Evolutionary conservation across 2,113 vertebrate genomes (phyloP), one percentile per base, ranked within the genome.

Genomic region (Serilophus lunatus): DNA sequence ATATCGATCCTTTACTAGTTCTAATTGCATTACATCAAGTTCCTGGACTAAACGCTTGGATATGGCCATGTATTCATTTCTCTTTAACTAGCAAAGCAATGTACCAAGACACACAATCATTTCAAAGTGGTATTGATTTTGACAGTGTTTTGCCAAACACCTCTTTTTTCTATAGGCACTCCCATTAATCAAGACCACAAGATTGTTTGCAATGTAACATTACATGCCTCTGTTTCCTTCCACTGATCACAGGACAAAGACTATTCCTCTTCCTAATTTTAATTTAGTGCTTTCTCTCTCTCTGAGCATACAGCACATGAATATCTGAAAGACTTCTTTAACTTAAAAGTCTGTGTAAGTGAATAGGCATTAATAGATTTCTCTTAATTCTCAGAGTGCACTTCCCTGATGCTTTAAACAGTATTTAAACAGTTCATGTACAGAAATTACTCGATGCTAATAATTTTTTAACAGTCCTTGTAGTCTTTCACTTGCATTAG

Each of bases 91-190:
- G 36, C 25, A 77, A 88, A 66, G 38, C 42, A 76, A 45, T 2
- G 7, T 4, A 79, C 65, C n/a, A 33, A 72, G 49, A 57, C 40
- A 83, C 29, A 56, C 12, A 53, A 61, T 25, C 11, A 86, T 81
- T 74, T 86, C 45, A 61, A 82, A 90, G 64, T 9, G 19, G 18
- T 56, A 86, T 53, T 75, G 77, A 95, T 84, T 91, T 54, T 78
- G 45, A 42, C 50, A 69, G 26, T 38, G 80, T 81, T 95, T 83
- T 66, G 60, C 47, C 72, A 50, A 88, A 61, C 50, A 47, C 13
- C 36, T 78, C 31, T 50, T 51, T 65, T 84, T 45, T 35, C 49
- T 45, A 25, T 42, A 93, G 12, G 35, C 35, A 13, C 19, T 69
- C 28, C 66, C 31, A 63, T 66, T 86, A 92, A 93, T 61, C 60